Base-by-base conservation (phyloP, 2,888 invertebrate genomes). In the Clivina fossor region DNA sequence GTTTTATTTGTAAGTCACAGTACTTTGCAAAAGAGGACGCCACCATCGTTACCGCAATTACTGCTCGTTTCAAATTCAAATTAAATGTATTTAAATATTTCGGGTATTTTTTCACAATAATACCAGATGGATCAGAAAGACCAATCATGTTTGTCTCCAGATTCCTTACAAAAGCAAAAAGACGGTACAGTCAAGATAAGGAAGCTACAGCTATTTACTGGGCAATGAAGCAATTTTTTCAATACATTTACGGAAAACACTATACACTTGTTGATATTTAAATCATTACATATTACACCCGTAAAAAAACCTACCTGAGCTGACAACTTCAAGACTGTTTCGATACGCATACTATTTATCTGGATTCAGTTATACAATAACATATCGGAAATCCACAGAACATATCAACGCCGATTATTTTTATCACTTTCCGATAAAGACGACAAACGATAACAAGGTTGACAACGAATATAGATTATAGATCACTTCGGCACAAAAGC, bases 61-160 rank as follows among this genome's bases (percentile, higher is more conserved):
- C n/a, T n/a, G n/a, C n/a, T n/a, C n/a, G n/a, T n/a, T n/a, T n/a
- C n/a, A n/a, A n/a, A n/a, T n/a, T n/a, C n/a, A n/a, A n/a, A n/a
- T n/a, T n/a, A n/a, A n/a, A n/a, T n/a, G n/a, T n/a, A n/a, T n/a
- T n/a, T n/a, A n/a, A n/a, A n/a, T n/a, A n/a, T n/a, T n/a, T n/a
- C n/a, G n/a, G n/a, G n/a, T n/a, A n/a, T n/a, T n/a, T n/a, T n/a
- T n/a, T n/a, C n/a, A n/a, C n/a, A n/a, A n/a, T n/a, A n/a, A n/a
- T n/a, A 62, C 69, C 5, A 67, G 64, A 70, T 60, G 65, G 66
- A 9, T 54, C 58, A 16, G 68, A 70, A 56, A 57, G 65, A 58
- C 69, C 70, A 1, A 66, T 71, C 35, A 66, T 66, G 2, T 71
- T 67, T 61, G 68, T 69, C 1, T 71, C 69, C 19, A 60, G 66